Conservation (phyloP, 2,888 invertebrate genomes). For the Cephus pulcher region DNA sequence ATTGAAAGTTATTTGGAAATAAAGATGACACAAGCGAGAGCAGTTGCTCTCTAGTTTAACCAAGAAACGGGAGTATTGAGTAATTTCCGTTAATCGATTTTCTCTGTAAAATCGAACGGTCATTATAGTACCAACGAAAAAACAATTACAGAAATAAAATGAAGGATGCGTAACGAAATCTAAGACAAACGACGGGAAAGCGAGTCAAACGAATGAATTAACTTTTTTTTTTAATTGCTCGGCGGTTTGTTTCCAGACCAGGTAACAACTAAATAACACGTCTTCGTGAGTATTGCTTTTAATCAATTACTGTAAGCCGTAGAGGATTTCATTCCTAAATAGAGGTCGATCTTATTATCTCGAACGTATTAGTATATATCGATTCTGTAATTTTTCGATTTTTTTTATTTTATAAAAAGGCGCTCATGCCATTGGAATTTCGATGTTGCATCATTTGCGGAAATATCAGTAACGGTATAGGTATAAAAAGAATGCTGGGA, state of each 20-base stretch:
- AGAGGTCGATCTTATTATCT: neutral
- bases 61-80: neutral
- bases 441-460: neutral
- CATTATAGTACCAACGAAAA: neutral
- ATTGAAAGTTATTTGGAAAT: constrained; percentile 1
- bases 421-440: neutral
- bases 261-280: neutral
- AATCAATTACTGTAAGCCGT: neutral
- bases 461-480: neutral
- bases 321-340: neutral
- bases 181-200: neutral
- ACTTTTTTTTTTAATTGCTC: neutral
- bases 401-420: neutral
- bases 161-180: neutral
- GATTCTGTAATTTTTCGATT: neutral
- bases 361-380: neutral
- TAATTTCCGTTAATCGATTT: neutral
- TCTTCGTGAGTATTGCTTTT: neutral
- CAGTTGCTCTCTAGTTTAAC: neutral
- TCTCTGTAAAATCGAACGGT: neutral
- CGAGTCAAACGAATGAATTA: neutral
- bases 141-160: neutral
- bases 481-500: neutral
- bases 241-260: neutral
- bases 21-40: constrained; percentile 4